Evolutionary conservation across 2,113 vertebrate species (phyloP).

Genomic region (Spea bombifrons): DNA sequence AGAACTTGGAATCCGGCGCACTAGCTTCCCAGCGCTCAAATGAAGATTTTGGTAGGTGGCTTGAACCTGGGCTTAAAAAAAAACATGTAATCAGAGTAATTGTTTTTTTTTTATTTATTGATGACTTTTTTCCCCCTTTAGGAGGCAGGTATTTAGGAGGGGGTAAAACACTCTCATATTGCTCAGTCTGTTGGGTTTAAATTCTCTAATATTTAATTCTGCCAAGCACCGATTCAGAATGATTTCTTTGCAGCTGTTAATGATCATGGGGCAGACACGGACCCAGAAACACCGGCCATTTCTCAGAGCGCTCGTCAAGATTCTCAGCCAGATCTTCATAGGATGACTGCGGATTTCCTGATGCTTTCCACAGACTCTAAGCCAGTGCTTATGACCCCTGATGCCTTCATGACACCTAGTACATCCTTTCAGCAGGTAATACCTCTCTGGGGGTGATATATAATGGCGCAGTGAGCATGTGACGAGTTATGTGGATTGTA

Average conservation of each 20-base stretch:
- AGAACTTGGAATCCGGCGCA: conserved; percentile 63
- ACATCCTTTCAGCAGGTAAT: conserved; percentile 72
- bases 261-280: conserved; percentile 77
- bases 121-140: background rate
- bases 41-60: conserved; percentile 81
- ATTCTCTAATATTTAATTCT: too few species aligned
- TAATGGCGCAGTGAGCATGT: too few species aligned
- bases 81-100: background rate
- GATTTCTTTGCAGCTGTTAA: conserved; percentile 68
- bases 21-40: conserved; percentile 72
- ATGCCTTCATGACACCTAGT: conserved; percentile 95
- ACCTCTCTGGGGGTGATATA: background rate
- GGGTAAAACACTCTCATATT: too few species aligned
- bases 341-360: conserved; percentile 84
- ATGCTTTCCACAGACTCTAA: conserved; percentile 73
- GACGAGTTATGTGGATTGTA: too few species aligned
- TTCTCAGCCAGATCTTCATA: conserved; percentile 82
- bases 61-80: background rate
- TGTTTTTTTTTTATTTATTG: background rate
- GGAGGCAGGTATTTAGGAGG: too few species aligned
- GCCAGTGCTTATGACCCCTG: conserved; percentile 95
- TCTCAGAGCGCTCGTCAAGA: conserved; percentile 77
- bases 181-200: too few species aligned
- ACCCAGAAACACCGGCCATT: conserved; percentile 70
- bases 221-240: too few species aligned